Conservation (phyloP, 2,113 vertebrate genomes). For the Lepidothrix coronata region DNA sequence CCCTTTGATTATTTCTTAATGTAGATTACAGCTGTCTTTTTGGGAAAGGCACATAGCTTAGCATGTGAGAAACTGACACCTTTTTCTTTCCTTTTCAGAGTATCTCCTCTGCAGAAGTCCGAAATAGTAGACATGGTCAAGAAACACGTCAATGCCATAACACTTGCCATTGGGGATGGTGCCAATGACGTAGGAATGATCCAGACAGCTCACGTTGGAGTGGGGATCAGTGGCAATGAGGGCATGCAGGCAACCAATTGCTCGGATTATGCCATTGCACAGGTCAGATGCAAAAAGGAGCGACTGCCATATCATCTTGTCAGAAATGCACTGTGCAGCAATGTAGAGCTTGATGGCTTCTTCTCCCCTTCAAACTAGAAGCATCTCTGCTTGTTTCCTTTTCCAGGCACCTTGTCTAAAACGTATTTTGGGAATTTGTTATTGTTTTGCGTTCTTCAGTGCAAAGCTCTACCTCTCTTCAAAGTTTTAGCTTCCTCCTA, state of each 20-base stretch:
- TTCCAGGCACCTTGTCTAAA: not conserved
- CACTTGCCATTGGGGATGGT: conserved; percentile 94
- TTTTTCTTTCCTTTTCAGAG: conserved; percentile 78
- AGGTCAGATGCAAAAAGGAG: conserved; percentile 76
- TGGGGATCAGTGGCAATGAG: conserved; percentile 97
- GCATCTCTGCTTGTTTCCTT: not conserved
- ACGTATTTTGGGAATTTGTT: not conserved
- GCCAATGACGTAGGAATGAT: conserved; percentile 99
- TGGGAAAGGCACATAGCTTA: not conserved
- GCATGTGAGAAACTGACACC: conserved; percentile 54
- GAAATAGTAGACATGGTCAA: conserved; percentile 99
- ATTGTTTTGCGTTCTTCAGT: not conserved
- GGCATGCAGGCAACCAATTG: conserved; percentile 99
- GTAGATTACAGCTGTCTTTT: conserved; percentile 67
- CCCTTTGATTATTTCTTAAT: conserved; percentile 62
- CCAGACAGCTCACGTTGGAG: conserved; percentile 95
- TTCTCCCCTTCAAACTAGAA: not conserved
- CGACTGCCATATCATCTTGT: not conserved
- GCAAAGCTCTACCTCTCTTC: not conserved
- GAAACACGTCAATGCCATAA: conserved; percentile 96
- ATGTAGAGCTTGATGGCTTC: not conserved
- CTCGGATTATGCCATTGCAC: conserved; percentile 96
- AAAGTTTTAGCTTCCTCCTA: not conserved
- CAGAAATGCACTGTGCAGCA: not conserved
- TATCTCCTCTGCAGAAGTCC: conserved; percentile 97